phyloP scores from a whole-genome alignment of 1,140 invertebrate species.

The Hylaeus volcanicus region DNA sequence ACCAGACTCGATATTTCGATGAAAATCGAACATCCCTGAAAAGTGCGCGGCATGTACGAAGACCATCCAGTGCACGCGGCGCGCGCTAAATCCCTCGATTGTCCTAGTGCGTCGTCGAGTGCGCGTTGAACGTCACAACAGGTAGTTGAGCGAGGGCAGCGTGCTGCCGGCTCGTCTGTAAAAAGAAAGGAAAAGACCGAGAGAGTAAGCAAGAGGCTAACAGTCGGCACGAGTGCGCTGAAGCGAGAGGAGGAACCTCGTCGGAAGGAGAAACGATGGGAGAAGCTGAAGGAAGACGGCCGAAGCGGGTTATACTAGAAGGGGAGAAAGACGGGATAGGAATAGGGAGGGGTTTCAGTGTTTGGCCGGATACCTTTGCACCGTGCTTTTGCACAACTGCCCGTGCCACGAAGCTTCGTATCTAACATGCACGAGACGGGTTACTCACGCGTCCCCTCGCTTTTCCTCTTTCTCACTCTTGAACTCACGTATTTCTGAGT shows the following conservation, averaged over 20 bases:
- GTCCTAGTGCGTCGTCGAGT: slow-evolving; percentile 47
- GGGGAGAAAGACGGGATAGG: slow-evolving; percentile 29
- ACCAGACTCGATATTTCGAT: too few species aligned
- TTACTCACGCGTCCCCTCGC: slow-evolving; percentile 25
- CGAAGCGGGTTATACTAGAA: slow-evolving; percentile 46
- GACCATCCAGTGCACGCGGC: slow-evolving; percentile 20
- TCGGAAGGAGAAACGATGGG: slow-evolving; percentile 21
- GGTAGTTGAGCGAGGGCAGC: slow-evolving; percentile 71
- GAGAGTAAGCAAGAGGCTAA: slow-evolving; percentile 52
- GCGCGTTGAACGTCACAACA: slow-evolving; percentile 67
- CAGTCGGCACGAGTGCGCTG: slow-evolving; percentile 34
- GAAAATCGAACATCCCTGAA: too few species aligned
- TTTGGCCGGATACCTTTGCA: slow-evolving; percentile 50
- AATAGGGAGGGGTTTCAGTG: slow-evolving; percentile 51
- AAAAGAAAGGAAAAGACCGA: slow-evolving; percentile 54
- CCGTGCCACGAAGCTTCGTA: slow-evolving; percentile 31
- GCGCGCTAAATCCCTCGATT: slow-evolving; percentile 44
- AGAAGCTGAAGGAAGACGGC: slow-evolving; percentile 43
- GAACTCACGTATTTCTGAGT: slow-evolving; percentile 4
- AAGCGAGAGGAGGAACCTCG: slow-evolving; percentile 28
- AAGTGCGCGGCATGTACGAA: not conserved
- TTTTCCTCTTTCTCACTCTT: not conserved
- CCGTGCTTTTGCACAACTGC: slow-evolving; percentile 45
- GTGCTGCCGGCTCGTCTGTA: slow-evolving; percentile 58
- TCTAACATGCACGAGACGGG: slow-evolving; percentile 45